Evolutionary conservation across 2,797 vertebrate genomes (phyloP).

Genomic region (Enteromius treurensis): DNA sequence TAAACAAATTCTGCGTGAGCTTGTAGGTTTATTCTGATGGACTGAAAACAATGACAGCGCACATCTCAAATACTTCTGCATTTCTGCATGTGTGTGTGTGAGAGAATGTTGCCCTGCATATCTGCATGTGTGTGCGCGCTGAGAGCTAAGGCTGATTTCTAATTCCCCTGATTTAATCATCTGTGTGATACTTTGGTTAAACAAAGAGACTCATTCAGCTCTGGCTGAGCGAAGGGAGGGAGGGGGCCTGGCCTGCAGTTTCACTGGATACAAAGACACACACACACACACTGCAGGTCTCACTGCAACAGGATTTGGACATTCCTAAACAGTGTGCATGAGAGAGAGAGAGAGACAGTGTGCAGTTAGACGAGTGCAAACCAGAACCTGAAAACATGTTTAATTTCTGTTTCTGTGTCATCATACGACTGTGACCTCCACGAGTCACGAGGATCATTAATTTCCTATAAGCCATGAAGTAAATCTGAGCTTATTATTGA

Average conservation of each 20-base stretch:
- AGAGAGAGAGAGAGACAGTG: not conserved
- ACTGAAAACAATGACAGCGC: conserved; percentile 11
- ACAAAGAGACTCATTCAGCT: conserved; percentile 82
- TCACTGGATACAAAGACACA: conserved; percentile 73
- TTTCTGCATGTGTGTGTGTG: conserved; percentile 49
- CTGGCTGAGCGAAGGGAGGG: conserved; percentile 44
- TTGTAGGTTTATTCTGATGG: conserved; percentile 9
- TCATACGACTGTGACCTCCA: not conserved
- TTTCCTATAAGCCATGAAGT: not conserved
- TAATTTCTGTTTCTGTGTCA: not conserved
- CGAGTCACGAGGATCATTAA: not conserved
- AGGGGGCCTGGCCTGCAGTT: conserved; percentile 71
- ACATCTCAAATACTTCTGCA: not conserved
- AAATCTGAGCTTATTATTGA: not conserved
- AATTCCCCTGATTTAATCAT: conserved; percentile 82
- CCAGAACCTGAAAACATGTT: not conserved
- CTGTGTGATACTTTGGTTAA: conserved; percentile 80
- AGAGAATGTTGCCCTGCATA: conserved; percentile 48
- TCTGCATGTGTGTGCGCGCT: conserved; percentile 53
- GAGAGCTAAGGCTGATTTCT: conserved; percentile 75
- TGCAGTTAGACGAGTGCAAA: too few relatives aligned
- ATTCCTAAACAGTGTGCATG: conserved; percentile 30
- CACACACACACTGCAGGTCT: conserved; percentile 35
- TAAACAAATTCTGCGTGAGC: not conserved
- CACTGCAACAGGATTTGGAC: conserved; percentile 26